Conservation (phyloP, 2,113 vertebrate genomes). For the Phasianus colchicus region DNA sequence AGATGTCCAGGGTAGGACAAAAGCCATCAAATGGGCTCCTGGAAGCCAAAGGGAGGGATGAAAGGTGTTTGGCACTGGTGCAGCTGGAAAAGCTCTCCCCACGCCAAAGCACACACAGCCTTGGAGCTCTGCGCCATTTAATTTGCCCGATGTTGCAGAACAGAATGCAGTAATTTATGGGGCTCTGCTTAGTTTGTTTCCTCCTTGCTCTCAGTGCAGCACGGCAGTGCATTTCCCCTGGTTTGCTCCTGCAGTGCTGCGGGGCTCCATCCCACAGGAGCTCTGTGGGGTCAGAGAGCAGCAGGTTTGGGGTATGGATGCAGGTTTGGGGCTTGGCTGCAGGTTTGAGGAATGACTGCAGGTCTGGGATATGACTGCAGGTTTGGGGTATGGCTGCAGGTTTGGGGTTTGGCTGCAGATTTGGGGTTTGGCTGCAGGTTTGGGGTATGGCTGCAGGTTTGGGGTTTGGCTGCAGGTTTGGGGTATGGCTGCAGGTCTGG, state of each 20-base stretch:
- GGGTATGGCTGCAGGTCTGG: too few species aligned
- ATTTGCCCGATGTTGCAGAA: neutral
- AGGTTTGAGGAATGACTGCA: too few species aligned
- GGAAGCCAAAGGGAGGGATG: neutral
- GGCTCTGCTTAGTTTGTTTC: constrained; percentile 24
- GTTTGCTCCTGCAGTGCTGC: rapidly evolving
- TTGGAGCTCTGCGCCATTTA: neutral
- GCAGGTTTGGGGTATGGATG: too few species aligned
- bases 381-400: too few species aligned
- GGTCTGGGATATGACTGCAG: too few species aligned
- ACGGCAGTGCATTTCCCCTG: neutral
- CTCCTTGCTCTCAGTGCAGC: rapidly evolving
- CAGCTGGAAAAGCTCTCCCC: constrained; percentile 61
- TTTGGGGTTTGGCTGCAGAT: too few species aligned
- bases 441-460: too few species aligned
- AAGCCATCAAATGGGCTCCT: neutral
- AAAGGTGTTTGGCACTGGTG: constrained; percentile 26
- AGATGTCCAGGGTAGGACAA: neutral
- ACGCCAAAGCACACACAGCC: constrained; percentile 58
- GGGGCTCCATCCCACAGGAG: neutral
- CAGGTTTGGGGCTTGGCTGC: too few species aligned
- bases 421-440: too few species aligned
- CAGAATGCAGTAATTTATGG: neutral
- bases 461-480: too few species aligned
- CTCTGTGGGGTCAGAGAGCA: neutral